phyloP scores from a whole-genome alignment of 1,140 invertebrate genomes.

The Gryon sp. region DNA sequence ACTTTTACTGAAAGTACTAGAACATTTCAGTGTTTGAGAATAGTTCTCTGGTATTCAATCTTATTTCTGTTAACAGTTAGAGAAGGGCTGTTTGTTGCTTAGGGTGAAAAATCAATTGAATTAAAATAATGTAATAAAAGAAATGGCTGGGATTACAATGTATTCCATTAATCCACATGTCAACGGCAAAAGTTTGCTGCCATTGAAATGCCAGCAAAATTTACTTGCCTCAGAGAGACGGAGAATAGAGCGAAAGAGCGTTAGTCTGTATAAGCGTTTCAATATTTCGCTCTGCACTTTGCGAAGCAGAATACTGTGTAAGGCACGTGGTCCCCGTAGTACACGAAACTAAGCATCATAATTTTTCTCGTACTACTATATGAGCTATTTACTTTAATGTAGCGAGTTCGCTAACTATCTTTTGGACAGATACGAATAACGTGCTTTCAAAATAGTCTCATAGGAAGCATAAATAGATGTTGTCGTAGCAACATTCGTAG shows the following conservation, averaged over 20 bases:
- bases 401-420: slow-evolving; percentile 52
- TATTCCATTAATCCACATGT: slow-evolving; percentile 41
- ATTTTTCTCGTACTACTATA: slow-evolving; percentile 45
- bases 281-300: slow-evolving; percentile 47
- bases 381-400: slow-evolving; percentile 58
- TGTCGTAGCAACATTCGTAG: slow-evolving; percentile 21
- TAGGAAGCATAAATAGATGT: slow-evolving; percentile 42
- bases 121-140: slow-evolving; percentile 22
- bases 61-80: neutral
- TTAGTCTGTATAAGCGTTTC: slow-evolving; percentile 37
- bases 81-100: neutral
- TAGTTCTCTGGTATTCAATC: neutral
- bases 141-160: slow-evolving; percentile 14
- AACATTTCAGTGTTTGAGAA: too few species aligned
- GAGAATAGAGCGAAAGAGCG: too few species aligned
- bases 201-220: slow-evolving; percentile 38
- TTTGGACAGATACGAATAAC: slow-evolving; percentile 49
- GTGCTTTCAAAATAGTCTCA: slow-evolving; percentile 47
- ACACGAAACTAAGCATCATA: slow-evolving; percentile 47
- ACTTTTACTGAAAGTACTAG: too few species aligned
- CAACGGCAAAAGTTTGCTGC: slow-evolving; percentile 21
- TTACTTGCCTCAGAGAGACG: slow-evolving; percentile 21
- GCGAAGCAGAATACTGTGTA: slow-evolving; percentile 26
- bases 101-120: slow-evolving; percentile 25
- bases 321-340: slow-evolving; percentile 35